A percentile compares a stretch with the other conserved stretches of the same genome.
phyloP scores from a whole-genome alignment of 1,140 invertebrate genomes.

The Heliothis virescens region DNA sequence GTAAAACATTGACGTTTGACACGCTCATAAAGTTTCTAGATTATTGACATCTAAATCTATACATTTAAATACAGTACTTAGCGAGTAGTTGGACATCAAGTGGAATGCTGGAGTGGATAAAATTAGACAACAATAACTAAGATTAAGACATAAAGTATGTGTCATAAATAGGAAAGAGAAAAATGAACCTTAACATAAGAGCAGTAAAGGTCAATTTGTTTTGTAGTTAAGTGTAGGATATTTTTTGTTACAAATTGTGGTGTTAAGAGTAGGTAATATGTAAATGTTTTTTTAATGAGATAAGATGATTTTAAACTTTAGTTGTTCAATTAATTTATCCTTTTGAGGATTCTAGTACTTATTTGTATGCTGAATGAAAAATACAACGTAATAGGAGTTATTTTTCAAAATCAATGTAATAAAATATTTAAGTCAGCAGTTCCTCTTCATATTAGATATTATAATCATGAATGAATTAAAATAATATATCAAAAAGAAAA shows the following conservation, averaged over 20 bases:
- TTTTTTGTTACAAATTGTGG: background rate
- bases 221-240: background rate
- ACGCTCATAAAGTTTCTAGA: constrained; percentile 29
- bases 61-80: constrained; percentile 12
- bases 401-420: no score
- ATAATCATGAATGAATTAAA: background rate
- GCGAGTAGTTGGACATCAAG: background rate
- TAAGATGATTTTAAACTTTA: no score
- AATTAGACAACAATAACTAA: constrained; percentile 6
- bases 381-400: no score
- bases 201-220: background rate
- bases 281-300: no score
- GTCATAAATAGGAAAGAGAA: background rate
- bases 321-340: no score
- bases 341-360: no score
- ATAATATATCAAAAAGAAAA: no score
- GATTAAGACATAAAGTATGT: background rate
- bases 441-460: no score
- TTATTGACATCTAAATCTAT: constrained; percentile 35
- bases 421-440: no score
- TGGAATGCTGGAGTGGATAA: constrained; percentile 14
- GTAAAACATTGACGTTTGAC: constrained; percentile 8
- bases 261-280: background rate
- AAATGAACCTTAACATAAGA: background rate
- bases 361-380: no score